These are phyloP conservation scores for Drosophila merina DNA, from an alignment of 2,888 invertebrate species.

Conservation along the genomic window DNA sequence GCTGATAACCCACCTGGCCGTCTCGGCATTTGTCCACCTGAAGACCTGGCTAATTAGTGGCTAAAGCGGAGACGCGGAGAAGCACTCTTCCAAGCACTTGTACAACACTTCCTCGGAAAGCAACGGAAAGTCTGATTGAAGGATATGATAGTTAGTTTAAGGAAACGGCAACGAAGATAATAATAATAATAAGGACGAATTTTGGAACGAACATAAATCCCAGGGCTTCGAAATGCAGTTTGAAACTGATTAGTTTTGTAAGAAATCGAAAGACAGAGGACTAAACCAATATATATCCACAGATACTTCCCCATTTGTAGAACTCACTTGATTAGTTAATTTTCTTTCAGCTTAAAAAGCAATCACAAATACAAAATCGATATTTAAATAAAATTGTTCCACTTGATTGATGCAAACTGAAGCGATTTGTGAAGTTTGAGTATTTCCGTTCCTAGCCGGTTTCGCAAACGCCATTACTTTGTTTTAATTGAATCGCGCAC, in stretches of 20 bases:
- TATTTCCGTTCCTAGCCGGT: slow-evolving; percentile 65
- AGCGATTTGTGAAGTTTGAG: slow-evolving; percentile 6
- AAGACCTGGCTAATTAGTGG: slow-evolving; percentile 75
- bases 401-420: slow-evolving; percentile 38
- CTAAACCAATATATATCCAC: slow-evolving; percentile 14
- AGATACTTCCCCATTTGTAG: slow-evolving; percentile 58
- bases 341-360: neutral
- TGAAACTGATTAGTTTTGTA: slow-evolving; percentile 20
- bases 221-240: slow-evolving; percentile 19
- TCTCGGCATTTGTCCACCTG: slow-evolving; percentile 68
- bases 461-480: slow-evolving; percentile 43
- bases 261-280: slow-evolving; percentile 6
- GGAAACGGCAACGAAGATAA: slow-evolving; percentile 25
- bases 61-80: slow-evolving; percentile 39
- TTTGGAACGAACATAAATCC: slow-evolving; percentile 28
- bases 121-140: slow-evolving; percentile 67
- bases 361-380: slow-evolving; percentile 18
- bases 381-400: slow-evolving; percentile 32
- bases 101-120: slow-evolving; percentile 46
- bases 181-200: slow-evolving; percentile 33
- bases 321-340: slow-evolving; percentile 11
- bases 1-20: slow-evolving; percentile 59
- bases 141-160: slow-evolving; percentile 34
- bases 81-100: slow-evolving; percentile 7
- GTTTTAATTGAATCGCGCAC: slow-evolving; percentile 56